Percentiles rank a stretch among this genome's conserved stretches.
Conservation (phyloP, 2,888 invertebrate genomes). For the Coenonympha glycerion region DNA sequence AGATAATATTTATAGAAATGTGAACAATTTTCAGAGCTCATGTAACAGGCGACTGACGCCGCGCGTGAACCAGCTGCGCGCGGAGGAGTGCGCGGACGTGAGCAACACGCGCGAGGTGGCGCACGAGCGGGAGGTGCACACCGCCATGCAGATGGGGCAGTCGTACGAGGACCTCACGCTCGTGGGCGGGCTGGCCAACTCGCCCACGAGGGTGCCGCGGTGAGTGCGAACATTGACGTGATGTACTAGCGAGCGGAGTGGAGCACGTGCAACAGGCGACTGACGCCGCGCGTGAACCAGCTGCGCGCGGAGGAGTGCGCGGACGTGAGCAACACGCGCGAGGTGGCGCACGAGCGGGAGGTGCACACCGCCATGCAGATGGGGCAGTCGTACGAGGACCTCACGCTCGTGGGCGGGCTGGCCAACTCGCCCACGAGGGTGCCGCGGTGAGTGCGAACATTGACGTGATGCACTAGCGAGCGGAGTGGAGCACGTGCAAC, state of each 20-base stretch:
- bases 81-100: conserved; percentile 90
- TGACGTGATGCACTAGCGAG: too few relatives aligned
- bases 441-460: conserved; percentile 47
- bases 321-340: conserved; percentile 86
- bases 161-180: conserved; percentile 93
- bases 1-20: background rate
- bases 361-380: conserved; percentile 94
- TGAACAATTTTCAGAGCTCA: conserved; percentile 8
- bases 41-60: conserved; percentile 82
- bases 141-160: conserved; percentile 94
- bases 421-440: conserved; percentile 73
- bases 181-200: conserved; percentile 73
- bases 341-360: conserved; percentile 94
- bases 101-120: conserved; percentile 89
- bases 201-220: conserved; percentile 71
- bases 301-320: conserved; percentile 91
- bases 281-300: too few relatives aligned
- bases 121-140: conserved; percentile 93
- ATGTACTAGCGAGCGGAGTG: too few relatives aligned
- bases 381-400: conserved; percentile 95
- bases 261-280: conserved; percentile 59
- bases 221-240: conserved; percentile 31
- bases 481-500: too few relatives aligned
- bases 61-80: conserved; percentile 89
- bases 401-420: conserved; percentile 78